phyloP scores from a whole-genome alignment of 2,113 vertebrate species.

The Scytalopus superciliaris region DNA sequence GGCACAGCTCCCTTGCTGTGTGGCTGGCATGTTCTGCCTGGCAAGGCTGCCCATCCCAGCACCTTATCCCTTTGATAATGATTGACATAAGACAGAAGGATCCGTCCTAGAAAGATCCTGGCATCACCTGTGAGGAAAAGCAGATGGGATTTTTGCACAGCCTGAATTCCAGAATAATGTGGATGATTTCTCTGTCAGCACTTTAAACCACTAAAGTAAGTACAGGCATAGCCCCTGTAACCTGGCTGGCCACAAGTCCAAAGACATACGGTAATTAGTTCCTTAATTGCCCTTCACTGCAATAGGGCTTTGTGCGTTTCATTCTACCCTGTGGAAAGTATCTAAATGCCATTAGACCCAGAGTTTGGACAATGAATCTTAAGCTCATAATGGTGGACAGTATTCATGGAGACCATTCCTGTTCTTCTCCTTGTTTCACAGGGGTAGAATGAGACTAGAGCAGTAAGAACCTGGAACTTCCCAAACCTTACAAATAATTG shows the following conservation, averaged over 20 bases:
- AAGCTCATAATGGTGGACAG: neutral
- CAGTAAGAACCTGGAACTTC: neutral
- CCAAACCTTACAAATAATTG: neutral
- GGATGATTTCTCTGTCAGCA: conserved; percentile 8
- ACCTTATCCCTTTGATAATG: conserved; percentile 19
- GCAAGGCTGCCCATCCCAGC: neutral
- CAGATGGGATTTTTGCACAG: conserved; percentile 32
- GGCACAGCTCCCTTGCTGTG: neutral
- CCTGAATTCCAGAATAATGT: neutral
- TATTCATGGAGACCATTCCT: neutral
- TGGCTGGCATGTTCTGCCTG: neutral
- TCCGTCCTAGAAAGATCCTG: conserved; percentile 43
- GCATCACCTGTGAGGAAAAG: conserved; percentile 29
- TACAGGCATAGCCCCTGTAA: neutral
- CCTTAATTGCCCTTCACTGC: neutral
- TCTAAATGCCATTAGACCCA: neutral
- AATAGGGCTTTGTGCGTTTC: neutral
- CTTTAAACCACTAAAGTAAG: conserved; percentile 3
- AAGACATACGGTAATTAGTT: neutral
- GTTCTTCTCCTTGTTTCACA: neutral
- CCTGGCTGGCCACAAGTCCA: neutral
- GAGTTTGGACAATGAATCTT: neutral
- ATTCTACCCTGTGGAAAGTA: neutral
- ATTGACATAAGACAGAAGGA: conserved; percentile 44
- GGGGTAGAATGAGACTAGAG: neutral